phyloP scores from a whole-genome alignment of 64 coral and sea anemone species.

The Montipora foliosa region DNA sequence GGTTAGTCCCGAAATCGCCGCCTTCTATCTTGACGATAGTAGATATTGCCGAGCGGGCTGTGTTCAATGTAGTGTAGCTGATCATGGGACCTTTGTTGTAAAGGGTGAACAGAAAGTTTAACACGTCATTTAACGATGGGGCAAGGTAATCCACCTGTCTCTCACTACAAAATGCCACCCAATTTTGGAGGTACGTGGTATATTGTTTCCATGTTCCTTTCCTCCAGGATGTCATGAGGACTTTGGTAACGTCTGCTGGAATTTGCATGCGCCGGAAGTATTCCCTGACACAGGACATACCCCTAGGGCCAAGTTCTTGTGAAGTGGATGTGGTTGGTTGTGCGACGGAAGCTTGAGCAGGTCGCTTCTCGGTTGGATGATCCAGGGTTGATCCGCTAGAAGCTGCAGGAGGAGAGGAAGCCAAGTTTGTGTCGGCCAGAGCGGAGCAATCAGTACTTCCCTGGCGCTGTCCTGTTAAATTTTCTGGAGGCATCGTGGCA shows the following conservation, averaged over 20 bases:
- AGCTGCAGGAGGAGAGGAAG: slow-evolving; percentile 30
- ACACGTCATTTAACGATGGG: not conserved
- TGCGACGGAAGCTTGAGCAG: not conserved
- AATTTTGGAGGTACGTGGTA: slow-evolving; percentile 43
- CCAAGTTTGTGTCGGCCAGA: slow-evolving; percentile 72
- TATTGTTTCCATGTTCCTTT: slow-evolving; percentile 53
- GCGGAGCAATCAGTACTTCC: slow-evolving; percentile 65
- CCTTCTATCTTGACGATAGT: too few relatives aligned
- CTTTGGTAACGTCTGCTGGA: slow-evolving; percentile 48
- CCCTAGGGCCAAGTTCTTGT: slow-evolving; percentile 9
- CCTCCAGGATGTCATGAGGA: slow-evolving; percentile 56
- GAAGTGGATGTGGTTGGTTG: slow-evolving; percentile 22
- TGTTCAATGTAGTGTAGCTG: slow-evolving; percentile 50
- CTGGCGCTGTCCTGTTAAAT: slow-evolving; percentile 51
- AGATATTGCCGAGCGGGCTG: slow-evolving; percentile 39
- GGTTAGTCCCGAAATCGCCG: too few relatives aligned
- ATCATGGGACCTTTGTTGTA: slow-evolving; percentile 31
- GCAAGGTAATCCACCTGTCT: slow-evolving; percentile 30
- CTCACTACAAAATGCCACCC: slow-evolving; percentile 71
- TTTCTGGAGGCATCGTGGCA: slow-evolving; percentile 54
- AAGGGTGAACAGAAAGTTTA: not conserved
- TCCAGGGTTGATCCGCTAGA: slow-evolving; percentile 38
- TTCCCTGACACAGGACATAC: slow-evolving; percentile 70
- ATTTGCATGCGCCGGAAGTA: not conserved
- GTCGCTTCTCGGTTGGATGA: slow-evolving; percentile 5